phyloP scores from a whole-genome alignment of 2,888 invertebrate genomes.

The Hydrotaea diabolus region DNA sequence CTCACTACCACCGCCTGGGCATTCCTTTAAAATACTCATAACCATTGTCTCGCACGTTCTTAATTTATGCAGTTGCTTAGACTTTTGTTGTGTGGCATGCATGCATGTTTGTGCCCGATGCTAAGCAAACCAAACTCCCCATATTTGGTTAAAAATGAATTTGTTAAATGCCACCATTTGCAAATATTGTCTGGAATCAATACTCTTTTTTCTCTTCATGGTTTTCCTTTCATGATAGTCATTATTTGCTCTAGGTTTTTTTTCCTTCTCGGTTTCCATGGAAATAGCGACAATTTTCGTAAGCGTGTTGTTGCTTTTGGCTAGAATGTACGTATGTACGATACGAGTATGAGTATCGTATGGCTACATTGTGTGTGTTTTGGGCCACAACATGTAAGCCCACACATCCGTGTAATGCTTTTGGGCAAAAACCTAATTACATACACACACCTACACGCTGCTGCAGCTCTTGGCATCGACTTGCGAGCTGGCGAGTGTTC shows the following conservation, averaged over 20 bases:
- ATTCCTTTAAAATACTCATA: neutral
- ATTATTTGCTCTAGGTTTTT: slow-evolving; percentile 10
- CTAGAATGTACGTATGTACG: slow-evolving; percentile 58
- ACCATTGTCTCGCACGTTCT: slow-evolving; percentile 29
- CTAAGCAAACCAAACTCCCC: slow-evolving; percentile 54
- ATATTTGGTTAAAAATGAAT: slow-evolving; percentile 68
- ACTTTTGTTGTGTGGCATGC: neutral
- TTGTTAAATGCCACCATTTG: slow-evolving; percentile 69
- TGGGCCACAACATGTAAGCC: slow-evolving; percentile 41
- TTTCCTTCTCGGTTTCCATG: neutral
- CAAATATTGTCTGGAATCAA: slow-evolving; percentile 66
- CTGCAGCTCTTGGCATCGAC: neutral
- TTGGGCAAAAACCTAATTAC: slow-evolving; percentile 58
- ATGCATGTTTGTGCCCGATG: neutral
- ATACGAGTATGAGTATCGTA: neutral
- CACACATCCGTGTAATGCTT: slow-evolving; percentile 52
- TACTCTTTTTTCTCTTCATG: slow-evolving; percentile 58
- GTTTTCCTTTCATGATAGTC: slow-evolving; percentile 38
- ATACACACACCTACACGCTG: slow-evolving; percentile 61
- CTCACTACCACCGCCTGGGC: neutral
- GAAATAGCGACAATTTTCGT: slow-evolving; percentile 55
- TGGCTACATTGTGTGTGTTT: neutral
- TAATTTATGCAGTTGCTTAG: slow-evolving; percentile 56
- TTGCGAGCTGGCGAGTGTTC: slow-evolving; percentile 13
- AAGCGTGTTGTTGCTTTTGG: slow-evolving; percentile 57